Base-by-base conservation (phyloP, 1,140 invertebrate genomes). In the Apocrypta bakeri region DNA sequence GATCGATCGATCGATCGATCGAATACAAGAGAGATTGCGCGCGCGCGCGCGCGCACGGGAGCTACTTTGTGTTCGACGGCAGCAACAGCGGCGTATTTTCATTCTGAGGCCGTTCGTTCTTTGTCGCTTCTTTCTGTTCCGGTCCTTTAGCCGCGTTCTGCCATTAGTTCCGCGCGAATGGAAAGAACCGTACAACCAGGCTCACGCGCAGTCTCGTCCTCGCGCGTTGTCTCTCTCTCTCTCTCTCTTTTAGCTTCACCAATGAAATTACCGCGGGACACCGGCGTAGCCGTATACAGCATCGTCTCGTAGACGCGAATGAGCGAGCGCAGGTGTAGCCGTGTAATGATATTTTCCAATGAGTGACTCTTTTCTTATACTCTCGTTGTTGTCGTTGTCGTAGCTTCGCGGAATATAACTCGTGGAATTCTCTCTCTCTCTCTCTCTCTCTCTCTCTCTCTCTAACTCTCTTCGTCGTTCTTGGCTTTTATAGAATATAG, bases 141-240 rank as follows among this genome's bases (percentile, higher is more conserved):
- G 82, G 84, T 83, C 73, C 84, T 84, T 85, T 80, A 78, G 85
- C 56, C 76, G 81, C 81, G 81, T 76, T 77, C 85, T 61, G 85
- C 87, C 89, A 90, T 90, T 90, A 88, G 90, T 90, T 90, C 88
- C 90, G 87, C 87, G 84, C 87, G 84, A 88, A 86, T 85, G 71
- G 71, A 40, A 73, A 31, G 71, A 66, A 66, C 24, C 33, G 33
- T 73, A 56, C 17, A 17, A 17, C 17, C 48, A 56, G 71, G 21
- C 31, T 66, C 71, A 27, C 33, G 71, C 71, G 71, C 33, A 37
- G 1, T n/a, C 21, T 29, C 9, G 17, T 14, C 24, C 27, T 14
- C 27, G 27, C 11, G 2, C 40, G n/a, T 42, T 14, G 7, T 48
- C 42, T 48, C 12, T 48, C 42, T 48, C 12, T 48, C 24, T 25